Evolutionary conservation across 1,140 invertebrate species (phyloP).

Genomic region (Drosophila yakuba): DNA sequence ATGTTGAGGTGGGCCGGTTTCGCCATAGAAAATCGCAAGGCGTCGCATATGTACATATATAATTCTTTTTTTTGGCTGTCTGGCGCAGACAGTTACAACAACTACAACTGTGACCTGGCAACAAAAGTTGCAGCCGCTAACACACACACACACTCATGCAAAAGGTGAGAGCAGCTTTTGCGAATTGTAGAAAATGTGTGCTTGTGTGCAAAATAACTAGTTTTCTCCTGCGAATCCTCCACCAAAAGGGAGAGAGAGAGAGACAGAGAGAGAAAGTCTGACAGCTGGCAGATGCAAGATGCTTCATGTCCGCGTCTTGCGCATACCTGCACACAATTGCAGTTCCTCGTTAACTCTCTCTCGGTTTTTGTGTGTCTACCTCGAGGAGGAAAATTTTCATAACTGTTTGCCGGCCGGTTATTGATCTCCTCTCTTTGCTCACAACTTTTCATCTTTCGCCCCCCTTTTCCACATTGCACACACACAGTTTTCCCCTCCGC

Average conservation of each 20-base stretch:
- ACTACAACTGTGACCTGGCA: constrained; percentile 33
- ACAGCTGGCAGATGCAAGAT: constrained; percentile 36
- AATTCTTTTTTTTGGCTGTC: constrained; percentile 9
- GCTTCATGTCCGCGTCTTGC: constrained; percentile 21
- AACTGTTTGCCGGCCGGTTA: constrained; percentile 33
- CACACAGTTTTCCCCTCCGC: constrained; percentile 13
- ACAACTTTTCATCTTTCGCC: neutral
- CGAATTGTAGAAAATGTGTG: constrained; percentile 18
- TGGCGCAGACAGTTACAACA: constrained; percentile 20
- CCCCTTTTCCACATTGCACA: neutral
- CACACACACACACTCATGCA: neutral
- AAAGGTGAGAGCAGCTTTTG: constrained; percentile 12
- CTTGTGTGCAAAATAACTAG: constrained; percentile 58
- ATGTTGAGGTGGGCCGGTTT: neutral
- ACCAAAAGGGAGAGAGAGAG: constrained; percentile 1
- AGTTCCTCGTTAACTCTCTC: neutral
- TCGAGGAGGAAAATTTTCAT: constrained; percentile 61
- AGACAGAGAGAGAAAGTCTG: neutral
- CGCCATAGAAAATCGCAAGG: constrained; percentile 16
- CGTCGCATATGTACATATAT: constrained; percentile 11
- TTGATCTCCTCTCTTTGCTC: constrained; percentile 14
- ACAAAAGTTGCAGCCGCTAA: constrained; percentile 36
- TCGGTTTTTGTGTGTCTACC: constrained; percentile 65
- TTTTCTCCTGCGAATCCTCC: constrained; percentile 50
- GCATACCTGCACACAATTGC: constrained; percentile 30